phyloP scores from a whole-genome alignment of 2,797 vertebrate species.

The Sardinella longiceps region DNA sequence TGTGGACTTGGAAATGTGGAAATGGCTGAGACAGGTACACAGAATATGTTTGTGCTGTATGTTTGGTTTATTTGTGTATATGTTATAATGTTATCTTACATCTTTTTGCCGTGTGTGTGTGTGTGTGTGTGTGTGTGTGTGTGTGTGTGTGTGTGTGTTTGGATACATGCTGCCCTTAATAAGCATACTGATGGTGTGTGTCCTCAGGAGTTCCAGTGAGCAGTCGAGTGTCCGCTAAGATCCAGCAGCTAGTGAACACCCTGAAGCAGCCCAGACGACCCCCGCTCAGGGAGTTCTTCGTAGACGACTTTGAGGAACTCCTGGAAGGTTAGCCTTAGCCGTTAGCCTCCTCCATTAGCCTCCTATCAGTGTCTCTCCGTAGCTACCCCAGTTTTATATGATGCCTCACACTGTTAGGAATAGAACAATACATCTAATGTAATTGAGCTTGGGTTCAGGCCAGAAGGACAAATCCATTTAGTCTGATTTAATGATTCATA shows the following conservation, averaged over 20 bases:
- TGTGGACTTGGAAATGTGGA: too few relatives aligned
- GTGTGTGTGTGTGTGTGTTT: conserved; percentile 26
- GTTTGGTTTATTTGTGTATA: conserved; percentile 10
- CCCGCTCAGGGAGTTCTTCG: conserved; percentile 96
- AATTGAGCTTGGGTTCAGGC: background rate
- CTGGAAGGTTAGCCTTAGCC: conserved; percentile 83
- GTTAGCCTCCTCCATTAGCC: background rate
- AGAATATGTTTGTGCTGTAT: background rate
- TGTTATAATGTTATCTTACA: background rate
- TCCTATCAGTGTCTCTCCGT: background rate
- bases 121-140: conserved; percentile 13
- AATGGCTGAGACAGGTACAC: too few relatives aligned
- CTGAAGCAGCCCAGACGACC: conserved; percentile 93
- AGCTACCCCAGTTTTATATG: background rate
- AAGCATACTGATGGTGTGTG: background rate
- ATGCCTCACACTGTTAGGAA: background rate
- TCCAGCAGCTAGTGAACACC: conserved; percentile 97
- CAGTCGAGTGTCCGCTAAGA: conserved; percentile 97
- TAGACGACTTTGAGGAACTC: conserved; percentile 98
- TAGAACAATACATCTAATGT: conserved; percentile 4
- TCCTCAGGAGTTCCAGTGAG: conserved; percentile 92
- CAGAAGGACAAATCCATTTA: background rate
- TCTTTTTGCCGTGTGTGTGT: background rate
- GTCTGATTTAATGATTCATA: conserved; percentile 12
- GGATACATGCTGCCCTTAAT: background rate